phyloP scores from a whole-genome alignment of 2,888 invertebrate species.

The Acanthosepion lycidas region DNA sequence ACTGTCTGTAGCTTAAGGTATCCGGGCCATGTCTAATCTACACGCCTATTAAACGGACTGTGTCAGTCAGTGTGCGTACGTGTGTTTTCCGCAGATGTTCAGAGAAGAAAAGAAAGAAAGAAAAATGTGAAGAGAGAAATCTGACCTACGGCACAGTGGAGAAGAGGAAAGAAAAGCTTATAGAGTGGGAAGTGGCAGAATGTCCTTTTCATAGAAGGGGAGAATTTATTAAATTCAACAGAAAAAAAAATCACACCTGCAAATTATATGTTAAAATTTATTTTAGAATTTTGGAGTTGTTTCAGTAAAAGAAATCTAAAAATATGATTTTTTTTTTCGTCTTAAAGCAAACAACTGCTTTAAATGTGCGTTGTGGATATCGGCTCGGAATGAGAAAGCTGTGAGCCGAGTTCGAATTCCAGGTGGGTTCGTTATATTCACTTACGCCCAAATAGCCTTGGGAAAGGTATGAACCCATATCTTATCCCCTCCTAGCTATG shows the following conservation, averaged over 20 bases:
- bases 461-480: too few species aligned
- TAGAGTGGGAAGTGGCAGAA: too few species aligned
- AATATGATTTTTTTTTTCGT: too few species aligned
- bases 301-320: too few species aligned
- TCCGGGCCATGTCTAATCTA: background rate
- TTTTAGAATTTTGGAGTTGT: background rate
- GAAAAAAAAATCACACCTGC: background rate
- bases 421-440: too few species aligned
- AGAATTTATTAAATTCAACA: background rate
- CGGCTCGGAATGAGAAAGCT: too few species aligned
- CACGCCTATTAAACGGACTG: background rate
- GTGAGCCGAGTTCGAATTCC: too few species aligned
- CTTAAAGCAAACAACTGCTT: too few species aligned
- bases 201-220: background rate
- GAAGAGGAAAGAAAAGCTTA: background rate
- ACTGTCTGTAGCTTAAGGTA: background rate
- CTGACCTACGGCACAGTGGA: background rate
- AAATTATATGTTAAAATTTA: background rate
- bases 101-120: background rate
- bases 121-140: background rate
- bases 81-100: background rate
- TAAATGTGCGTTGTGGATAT: too few species aligned
- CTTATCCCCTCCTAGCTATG: too few species aligned
- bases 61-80: background rate
- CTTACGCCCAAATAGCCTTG: too few species aligned